Conservation (phyloP, 2,113 vertebrate species). For the Cyrtonyx montezumae region DNA sequence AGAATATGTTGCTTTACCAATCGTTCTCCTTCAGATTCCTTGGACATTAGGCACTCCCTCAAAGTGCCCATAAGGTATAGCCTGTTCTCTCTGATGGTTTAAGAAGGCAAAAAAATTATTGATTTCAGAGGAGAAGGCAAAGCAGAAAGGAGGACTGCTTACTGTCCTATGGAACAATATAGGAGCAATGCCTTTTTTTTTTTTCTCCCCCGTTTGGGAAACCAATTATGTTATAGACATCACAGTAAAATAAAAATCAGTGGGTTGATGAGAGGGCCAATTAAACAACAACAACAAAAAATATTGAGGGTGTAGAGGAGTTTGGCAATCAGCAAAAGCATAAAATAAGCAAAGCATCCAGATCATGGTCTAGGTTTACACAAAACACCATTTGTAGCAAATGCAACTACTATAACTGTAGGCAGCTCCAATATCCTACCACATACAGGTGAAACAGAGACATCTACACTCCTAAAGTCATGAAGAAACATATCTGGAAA, state of each 20-base stretch:
- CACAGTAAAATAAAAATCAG: not conserved
- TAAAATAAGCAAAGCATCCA: not conserved
- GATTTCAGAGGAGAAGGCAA: not conserved
- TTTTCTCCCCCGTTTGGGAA: not conserved
- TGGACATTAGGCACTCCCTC: not conserved
- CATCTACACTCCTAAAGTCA: not conserved
- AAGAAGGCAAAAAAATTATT: not conserved
- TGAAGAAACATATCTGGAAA: not conserved
- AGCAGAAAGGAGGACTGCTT: not conserved
- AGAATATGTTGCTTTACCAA: not conserved
- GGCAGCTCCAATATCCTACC: not conserved
- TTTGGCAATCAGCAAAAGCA: not conserved
- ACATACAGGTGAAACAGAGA: not conserved
- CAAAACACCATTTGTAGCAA: not conserved
- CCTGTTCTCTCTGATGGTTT: not conserved
- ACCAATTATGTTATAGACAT: not conserved
- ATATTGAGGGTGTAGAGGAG: not conserved
- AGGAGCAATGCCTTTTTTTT: not conserved
- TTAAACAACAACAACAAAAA: not conserved
- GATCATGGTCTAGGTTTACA: not conserved
- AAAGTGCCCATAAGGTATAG: not conserved
- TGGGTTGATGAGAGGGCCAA: not conserved
- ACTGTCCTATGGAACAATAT: not conserved
- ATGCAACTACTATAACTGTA: not conserved
- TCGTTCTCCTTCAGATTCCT: not conserved